These are phyloP conservation scores for Nylanderia fulva DNA, from an alignment of 1,140 invertebrate genomes.

Conservation along the genomic window DNA sequence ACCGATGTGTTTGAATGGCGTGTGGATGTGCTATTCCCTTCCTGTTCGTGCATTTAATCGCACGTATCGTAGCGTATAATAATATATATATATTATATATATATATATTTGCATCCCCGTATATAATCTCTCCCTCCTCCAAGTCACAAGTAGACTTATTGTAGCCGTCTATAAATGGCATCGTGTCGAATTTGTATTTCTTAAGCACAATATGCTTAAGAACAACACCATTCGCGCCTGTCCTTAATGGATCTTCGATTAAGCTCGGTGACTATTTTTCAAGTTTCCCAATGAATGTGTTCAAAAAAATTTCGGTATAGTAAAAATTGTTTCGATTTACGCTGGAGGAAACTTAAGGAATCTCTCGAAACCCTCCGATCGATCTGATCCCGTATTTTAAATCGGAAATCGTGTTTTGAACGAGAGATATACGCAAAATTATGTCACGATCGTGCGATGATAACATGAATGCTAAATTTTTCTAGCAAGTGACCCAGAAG, in stretches of 20 bases:
- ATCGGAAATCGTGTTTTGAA: neutral
- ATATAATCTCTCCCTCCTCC: conserved; percentile 14
- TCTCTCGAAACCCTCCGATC: neutral
- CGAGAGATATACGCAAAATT: neutral
- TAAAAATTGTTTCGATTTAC: neutral
- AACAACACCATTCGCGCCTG: conserved; percentile 17
- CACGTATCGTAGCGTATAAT: conserved; percentile 58
- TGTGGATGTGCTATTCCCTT: conserved; percentile 81
- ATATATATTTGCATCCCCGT: conserved; percentile 31
- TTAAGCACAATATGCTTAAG: conserved; percentile 15
- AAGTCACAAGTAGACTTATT: conserved; percentile 40
- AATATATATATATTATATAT: conserved; percentile 48
- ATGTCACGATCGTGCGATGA: neutral
- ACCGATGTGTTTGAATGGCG: conserved; percentile 81
- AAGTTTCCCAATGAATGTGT: neutral
- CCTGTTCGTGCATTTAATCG: conserved; percentile 72
- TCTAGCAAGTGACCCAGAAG: neutral
- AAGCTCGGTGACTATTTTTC: conserved; percentile 4
- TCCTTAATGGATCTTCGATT: conserved; percentile 20
- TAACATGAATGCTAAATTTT: neutral
- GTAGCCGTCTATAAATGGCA: conserved; percentile 16
- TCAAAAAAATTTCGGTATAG: no score
- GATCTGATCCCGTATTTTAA: neutral
- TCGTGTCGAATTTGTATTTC: conserved; percentile 38
- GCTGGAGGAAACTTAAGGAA: neutral